Evolutionary conservation across 2,113 vertebrate genomes (phyloP), one percentile per base, ranked within the genome.

Genomic region (Esox niger): DNA sequence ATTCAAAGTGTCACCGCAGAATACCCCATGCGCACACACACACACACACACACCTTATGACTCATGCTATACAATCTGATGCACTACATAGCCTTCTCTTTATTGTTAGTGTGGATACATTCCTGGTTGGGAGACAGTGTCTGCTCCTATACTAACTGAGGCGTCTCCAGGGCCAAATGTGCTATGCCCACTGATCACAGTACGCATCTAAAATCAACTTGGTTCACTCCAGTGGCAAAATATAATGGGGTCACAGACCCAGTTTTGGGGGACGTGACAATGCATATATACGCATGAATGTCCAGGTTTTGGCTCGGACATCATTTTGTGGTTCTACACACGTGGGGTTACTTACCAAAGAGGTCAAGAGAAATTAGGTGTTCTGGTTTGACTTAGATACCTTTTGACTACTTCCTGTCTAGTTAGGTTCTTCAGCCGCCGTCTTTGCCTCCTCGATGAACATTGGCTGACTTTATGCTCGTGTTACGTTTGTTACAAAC

Each of bases 1-100:
- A 70, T 74, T 79, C 81, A 76, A 79, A 75, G 72, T 79, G 77
- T 76, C 79, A 79, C 73, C 76, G 23, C 68, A 65, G 62, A 71
- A 66, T n/a, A 79, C 67, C 64, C 74, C 47, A 65, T 54, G 47
- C 67, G 30, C 63, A 6, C n/a, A n/a, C n/a, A n/a, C n/a, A n/a
- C n/a, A n/a, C n/a, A n/a, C n/a, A n/a, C n/a, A n/a, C 46, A 32
- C 63, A 30, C 26, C 35, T 35, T 25, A 29, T 29, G 10, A 59
- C 57, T 31, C 31, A 23, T 10, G n/a, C 2, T 57, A 9, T 13
- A 57, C 23, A 6, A 57, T 23, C 9, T 4, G n/a, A 27, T 26
- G 21, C 2, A 5, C 20, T 8, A 15, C 6, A 15, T 11, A 57
- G 21, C 7, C 54, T 27, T 52, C 47, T 56, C 54, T 27, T 56